Evolutionary conservation across 64 coral and sea anemone genomes (phyloP).

Genomic region (Montipora cactus): DNA sequence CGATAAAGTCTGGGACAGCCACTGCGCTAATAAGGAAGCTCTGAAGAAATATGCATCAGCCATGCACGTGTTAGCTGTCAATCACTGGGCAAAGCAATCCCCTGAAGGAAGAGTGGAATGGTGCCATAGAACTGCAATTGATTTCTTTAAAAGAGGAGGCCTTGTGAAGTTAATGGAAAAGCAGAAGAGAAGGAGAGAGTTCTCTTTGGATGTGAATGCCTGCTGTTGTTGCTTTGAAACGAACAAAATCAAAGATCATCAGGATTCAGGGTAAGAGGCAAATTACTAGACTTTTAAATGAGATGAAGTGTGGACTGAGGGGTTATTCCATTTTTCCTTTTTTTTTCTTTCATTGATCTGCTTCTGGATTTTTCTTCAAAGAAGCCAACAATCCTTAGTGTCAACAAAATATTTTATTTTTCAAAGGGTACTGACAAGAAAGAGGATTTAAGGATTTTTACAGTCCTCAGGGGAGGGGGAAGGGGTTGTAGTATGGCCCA

Average conservation of each 20-base stretch:
- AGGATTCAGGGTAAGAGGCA: not conserved
- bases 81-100: conserved; percentile 83
- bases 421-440: no score
- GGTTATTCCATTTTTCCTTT: no score
- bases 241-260: not conserved
- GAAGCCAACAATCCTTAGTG: no score
- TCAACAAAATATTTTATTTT: no score
- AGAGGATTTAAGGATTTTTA: no score
- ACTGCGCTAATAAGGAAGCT: conserved; percentile 69
- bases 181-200: conserved; percentile 58
- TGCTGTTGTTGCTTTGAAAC: conserved; percentile 81
- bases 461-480: no score
- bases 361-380: no score
- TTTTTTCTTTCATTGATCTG: no score
- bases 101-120: conserved; percentile 81
- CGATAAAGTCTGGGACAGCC: conserved; percentile 79
- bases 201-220: conserved; percentile 31
- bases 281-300: not conserved
- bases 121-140: conserved; percentile 74
- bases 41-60: conserved; percentile 86
- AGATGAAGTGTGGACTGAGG: no score
- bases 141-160: conserved; percentile 86
- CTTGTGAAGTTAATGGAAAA: conserved; percentile 72
- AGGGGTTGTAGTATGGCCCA: no score
- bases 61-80: conserved; percentile 79